Conservation (phyloP, 2,113 vertebrate genomes). For the Nipponia nippon region DNA sequence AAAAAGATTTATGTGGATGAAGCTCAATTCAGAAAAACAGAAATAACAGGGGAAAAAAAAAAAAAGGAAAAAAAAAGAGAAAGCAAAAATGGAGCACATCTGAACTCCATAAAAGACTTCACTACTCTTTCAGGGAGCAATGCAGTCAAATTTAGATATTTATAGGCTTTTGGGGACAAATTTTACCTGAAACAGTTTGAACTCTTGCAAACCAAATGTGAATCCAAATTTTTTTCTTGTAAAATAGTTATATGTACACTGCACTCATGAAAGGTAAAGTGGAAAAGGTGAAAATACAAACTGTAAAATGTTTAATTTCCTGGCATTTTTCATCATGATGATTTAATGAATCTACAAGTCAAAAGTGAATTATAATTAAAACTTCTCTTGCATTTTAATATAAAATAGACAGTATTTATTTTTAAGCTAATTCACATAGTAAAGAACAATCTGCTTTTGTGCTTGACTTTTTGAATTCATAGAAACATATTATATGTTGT, state of each 20-base stretch:
- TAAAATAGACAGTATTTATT: neutral
- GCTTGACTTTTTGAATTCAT: neutral
- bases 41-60: neutral
- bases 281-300: neutral
- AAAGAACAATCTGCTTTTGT: neutral
- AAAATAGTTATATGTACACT: neutral
- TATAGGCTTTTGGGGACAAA: neutral
- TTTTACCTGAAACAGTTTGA: constrained; percentile 4
- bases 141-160: neutral
- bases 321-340: neutral
- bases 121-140: neutral
- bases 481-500: neutral
- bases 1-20: neutral
- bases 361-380: neutral
- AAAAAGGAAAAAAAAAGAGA: too few species aligned
- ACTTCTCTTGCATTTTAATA: neutral
- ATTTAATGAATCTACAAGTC: neutral
- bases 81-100: neutral
- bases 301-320: constrained; percentile 41
- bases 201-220: neutral
- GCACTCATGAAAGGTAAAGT: neutral
- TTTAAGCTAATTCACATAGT: neutral
- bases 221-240: neutral
- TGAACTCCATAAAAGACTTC: constrained; percentile 20
- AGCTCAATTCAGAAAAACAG: neutral